Conservation (phyloP, 2,113 vertebrate species). For the Hippocampus mohnikei region DNA sequence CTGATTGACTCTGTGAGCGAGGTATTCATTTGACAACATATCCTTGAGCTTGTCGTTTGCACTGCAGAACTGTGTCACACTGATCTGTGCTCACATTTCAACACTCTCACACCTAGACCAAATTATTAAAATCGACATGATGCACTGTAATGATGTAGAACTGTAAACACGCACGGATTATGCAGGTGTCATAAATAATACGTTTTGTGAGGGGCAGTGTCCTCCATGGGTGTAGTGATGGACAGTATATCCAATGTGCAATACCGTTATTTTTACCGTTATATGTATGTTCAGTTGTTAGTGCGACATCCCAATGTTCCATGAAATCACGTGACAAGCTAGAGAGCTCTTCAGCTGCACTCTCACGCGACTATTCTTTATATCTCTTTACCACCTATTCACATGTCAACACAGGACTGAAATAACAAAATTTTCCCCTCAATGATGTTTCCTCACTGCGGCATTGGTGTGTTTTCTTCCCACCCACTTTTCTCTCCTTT, state of each 20-base stretch:
- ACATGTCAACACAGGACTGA: slow-evolving; percentile 35
- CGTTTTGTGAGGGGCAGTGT: neutral
- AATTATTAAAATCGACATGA: too few species aligned
- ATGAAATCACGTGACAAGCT: slow-evolving; percentile 20
- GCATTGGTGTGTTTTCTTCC: slow-evolving; percentile 42
- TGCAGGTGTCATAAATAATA: neutral
- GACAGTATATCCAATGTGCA: neutral
- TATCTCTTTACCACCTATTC: slow-evolving; percentile 18
- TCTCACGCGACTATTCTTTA: neutral
- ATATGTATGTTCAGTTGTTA: neutral
- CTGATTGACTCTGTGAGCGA: neutral
- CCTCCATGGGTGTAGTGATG: neutral
- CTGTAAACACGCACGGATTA: neutral
- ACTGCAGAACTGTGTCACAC: neutral
- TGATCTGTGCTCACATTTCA: neutral
- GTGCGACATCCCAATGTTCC: neutral
- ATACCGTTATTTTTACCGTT: neutral
- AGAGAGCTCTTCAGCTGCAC: slow-evolving; percentile 19
- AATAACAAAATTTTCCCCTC: slow-evolving; percentile 40
- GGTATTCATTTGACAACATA: too few species aligned
- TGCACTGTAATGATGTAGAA: neutral
- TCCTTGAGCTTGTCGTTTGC: neutral
- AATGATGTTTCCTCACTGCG: slow-evolving; percentile 31
- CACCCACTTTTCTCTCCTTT: slow-evolving; percentile 2
- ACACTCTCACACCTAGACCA: neutral